Conservation (phyloP, 2,797 vertebrate species). For the Podarcis siculus region DNA sequence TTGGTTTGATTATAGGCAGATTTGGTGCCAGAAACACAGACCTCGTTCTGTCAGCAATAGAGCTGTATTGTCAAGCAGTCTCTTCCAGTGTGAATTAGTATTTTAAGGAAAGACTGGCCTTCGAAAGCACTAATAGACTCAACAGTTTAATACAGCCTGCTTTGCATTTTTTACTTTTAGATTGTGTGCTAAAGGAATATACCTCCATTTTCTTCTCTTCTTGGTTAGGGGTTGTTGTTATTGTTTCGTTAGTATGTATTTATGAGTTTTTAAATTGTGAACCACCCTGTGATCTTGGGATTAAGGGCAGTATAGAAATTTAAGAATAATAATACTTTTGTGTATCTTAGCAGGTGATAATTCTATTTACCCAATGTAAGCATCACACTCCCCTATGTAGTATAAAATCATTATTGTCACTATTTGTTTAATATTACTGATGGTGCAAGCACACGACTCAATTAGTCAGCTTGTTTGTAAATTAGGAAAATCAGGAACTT, state of each 20-base stretch:
- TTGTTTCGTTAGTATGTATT: too few relatives aligned
- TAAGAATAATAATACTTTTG: too few relatives aligned
- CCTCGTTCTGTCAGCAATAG: background rate
- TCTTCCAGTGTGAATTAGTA: background rate
- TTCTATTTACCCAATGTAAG: background rate
- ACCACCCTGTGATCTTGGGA: too few relatives aligned
- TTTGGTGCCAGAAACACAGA: background rate
- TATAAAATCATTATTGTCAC: too few relatives aligned
- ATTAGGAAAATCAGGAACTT: background rate
- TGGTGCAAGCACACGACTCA: background rate
- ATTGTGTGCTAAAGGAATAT: background rate
- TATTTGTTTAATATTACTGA: background rate
- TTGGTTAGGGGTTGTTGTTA: too few relatives aligned
- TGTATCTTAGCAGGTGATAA: background rate
- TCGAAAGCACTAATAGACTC: background rate
- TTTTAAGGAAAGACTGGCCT: background rate
- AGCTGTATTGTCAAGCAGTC: background rate
- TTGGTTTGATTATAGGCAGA: background rate
- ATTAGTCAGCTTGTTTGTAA: background rate
- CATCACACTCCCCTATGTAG: background rate
- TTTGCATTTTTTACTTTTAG: background rate
- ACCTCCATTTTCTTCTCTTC: background rate
- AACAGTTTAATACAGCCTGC: background rate
- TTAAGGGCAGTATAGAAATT: too few relatives aligned
- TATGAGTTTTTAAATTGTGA: too few relatives aligned